Evolutionary conservation across 2,113 vertebrate genomes (phyloP), one percentile per base, ranked within the genome.

Genomic region (Mormoops blainvillei): DNA sequence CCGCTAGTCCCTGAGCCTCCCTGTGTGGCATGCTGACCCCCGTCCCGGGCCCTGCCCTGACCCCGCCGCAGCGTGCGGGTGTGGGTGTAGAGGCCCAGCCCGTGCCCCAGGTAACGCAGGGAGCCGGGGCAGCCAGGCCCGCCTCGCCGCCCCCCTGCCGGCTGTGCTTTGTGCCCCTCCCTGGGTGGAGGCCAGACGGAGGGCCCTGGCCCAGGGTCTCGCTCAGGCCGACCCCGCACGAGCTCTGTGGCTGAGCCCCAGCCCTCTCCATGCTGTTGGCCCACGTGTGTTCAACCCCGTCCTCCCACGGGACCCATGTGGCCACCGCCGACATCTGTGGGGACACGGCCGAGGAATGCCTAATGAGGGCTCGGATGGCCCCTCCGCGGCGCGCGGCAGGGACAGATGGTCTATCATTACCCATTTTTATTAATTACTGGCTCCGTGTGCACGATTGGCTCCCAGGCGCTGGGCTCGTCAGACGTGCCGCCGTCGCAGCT

Each of bases 381-480:
- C 76, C 36, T 33, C 89, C 0, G 0, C 12, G 24, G 86, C 83
- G 87, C 0, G 0, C 90, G 31, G 77, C 28, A 26, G 78, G 80
- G 96, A 97, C 96, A 98, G 93, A 96, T 98, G 98, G 97, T 31
- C 92, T 24, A 86, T 97, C 96, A 95, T 91, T 94, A 95, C 89
- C 89, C 7, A 1, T 95, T 95, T 97, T 98, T 98, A 97, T 97
- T 98, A 97, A 97, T 97, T 97, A 97, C 97, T 74, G 70, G 67
- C 85, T 90, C 94, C 65, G 36, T 0, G 0, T 18, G 91, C 90
- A 94, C 70, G 71, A 82, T 86, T 97, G 97, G 92, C 91, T 94
- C 58, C 19, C 63, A 3, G 80, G 90, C 76, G 92, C 80, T n/a
- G 24, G 43, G 93, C 97, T 96, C 26, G 20, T 61, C 63, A 11